Conservation (phyloP, 2,113 vertebrate species). For the Thomomys bottae region DNA sequence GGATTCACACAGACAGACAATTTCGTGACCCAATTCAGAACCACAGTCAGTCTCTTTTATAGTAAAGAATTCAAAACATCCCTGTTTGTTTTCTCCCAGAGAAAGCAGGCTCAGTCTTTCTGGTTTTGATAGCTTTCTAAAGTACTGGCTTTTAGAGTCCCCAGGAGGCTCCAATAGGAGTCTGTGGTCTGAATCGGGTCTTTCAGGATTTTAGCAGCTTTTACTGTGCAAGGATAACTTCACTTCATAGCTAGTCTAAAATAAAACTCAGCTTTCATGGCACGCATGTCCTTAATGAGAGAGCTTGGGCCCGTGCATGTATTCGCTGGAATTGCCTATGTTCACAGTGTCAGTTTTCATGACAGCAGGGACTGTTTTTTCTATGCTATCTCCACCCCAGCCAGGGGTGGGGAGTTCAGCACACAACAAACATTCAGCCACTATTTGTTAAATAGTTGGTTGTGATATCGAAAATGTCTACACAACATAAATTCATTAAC, state of each 20-base stretch:
- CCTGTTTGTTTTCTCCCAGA: conserved; percentile 59
- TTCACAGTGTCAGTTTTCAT: not conserved
- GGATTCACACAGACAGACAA: conserved; percentile 20
- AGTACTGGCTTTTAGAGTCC: conserved; percentile 22
- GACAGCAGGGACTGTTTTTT: not conserved
- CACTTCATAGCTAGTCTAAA: conserved; percentile 8
- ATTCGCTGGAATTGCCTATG: not conserved
- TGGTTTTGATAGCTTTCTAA: not conserved
- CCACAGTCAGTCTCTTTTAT: conserved; percentile 46
- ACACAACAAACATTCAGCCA: not conserved
- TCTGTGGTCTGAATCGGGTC: conserved; percentile 44
- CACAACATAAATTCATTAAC: conserved; percentile 80
- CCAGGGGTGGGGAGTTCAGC: not conserved
- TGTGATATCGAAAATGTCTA: conserved; percentile 24
- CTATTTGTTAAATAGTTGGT: conserved; percentile 29
- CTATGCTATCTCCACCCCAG: not conserved
- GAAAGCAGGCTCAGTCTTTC: conserved; percentile 53
- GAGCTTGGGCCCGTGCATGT: not conserved
- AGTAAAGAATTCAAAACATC: conserved; percentile 67
- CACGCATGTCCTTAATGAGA: not conserved
- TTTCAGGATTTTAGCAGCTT: conserved; percentile 31
- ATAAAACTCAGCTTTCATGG: not conserved
- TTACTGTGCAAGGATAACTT: conserved; percentile 41
- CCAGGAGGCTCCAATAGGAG: conserved; percentile 24
- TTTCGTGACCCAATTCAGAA: conserved; percentile 52